phyloP scores from a whole-genome alignment of 2,113 vertebrate genomes.

The Oryzias woworae region DNA sequence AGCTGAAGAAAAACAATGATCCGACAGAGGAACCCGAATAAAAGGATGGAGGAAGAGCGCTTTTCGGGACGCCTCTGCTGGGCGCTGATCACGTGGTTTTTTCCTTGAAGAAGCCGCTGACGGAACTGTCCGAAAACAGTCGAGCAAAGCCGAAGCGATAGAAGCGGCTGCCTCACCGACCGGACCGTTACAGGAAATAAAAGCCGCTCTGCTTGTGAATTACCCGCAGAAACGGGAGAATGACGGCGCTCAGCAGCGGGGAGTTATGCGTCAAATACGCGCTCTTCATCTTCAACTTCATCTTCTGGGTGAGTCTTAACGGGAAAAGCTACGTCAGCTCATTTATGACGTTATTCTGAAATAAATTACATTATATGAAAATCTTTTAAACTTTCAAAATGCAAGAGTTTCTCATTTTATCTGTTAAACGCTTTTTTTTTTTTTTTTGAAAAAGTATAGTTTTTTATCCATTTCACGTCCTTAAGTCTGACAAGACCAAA shows the following conservation, averaged over 20 bases:
- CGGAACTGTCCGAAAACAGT: constrained; percentile 21
- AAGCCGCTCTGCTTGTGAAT: background rate
- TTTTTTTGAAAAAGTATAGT: too few species aligned
- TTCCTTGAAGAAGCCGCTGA: constrained; percentile 1
- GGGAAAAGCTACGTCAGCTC: background rate
- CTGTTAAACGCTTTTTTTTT: too few species aligned
- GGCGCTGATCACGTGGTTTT: background rate
- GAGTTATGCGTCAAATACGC: constrained; percentile 88
- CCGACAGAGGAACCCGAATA: too few species aligned
- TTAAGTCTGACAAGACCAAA: too few species aligned
- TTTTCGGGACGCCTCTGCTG: too few species aligned
- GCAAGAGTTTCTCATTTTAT: too few species aligned
- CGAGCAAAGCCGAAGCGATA: constrained; percentile 17
- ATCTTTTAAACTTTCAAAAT: too few species aligned
- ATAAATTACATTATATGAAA: too few species aligned
- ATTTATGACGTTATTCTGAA: too few species aligned
- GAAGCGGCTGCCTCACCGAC: background rate
- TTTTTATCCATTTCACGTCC: too few species aligned
- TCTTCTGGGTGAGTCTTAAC: constrained; percentile 83
- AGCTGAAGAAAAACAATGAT: too few species aligned
- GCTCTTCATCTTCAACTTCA: constrained; percentile 87
- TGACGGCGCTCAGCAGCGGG: constrained; percentile 81
- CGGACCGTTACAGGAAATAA: background rate
- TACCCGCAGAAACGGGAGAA: background rate
- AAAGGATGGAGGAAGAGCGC: too few species aligned